Base-by-base conservation (phyloP, 2,888 invertebrate species). In the Protophormia terraenovae region DNA sequence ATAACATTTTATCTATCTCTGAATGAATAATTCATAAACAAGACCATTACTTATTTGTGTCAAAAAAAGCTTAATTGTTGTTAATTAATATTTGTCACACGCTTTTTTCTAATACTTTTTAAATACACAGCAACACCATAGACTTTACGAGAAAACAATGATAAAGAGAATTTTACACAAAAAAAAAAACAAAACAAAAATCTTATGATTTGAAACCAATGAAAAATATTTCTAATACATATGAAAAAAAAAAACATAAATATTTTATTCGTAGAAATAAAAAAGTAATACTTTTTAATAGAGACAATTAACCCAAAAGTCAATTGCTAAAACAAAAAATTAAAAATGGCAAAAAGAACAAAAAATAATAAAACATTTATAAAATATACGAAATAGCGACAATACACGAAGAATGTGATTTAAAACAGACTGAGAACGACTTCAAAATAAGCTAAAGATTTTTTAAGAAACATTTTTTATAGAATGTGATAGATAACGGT, bases 251-350 rank as follows among this genome's bases (percentile, higher is more conserved):
- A 50, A 76, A 19, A 67, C 35, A 84, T 50, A 66, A 80, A 76
- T 58, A 75, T 58, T 72, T 78, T 78, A 64, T 62, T 66, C 66
- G 60, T 41, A 69, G 29, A 67, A 60, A 77, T 45, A 45, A 84
- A 80, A 84, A 84, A 84, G 60, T 66, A 47, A 80, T 67, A 84
- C 86, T 81, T 82, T 86, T 86, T 86, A 87, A 87, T 87, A 87
- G 84, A 86, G 84, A 86, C 87, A 87, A 87, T 87, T 87, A 86
- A 87, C 87, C 86, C 86, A 86, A 86, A 87, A 86, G 86, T 86
- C 84, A 86, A 86, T 80, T 86, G 86, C 71, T 80, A 86, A 84
- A 75, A 62, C 38, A 12, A 27, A 62, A 69, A 38, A 47, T 32
- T 55, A 60, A 32, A 22, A 72, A 66, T 27, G 14, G 29, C 38